Conservation (phyloP, 2,797 vertebrate species). For the Psittacula derbiana region DNA sequence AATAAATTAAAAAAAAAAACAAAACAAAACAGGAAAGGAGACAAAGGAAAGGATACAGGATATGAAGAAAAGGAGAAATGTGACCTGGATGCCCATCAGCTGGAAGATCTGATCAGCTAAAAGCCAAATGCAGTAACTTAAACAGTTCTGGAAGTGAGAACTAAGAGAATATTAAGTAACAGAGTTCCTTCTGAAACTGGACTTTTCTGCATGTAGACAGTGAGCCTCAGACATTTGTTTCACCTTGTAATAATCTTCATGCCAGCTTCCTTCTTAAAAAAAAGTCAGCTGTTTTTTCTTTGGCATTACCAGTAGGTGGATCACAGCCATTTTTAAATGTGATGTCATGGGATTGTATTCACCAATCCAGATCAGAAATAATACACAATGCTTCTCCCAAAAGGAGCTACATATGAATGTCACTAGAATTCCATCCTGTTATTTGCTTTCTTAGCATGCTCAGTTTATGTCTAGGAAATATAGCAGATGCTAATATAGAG, state of each 20-base stretch:
- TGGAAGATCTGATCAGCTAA: not conserved
- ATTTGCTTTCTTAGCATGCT: not conserved
- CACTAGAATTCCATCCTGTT: not conserved
- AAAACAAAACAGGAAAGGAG: not conserved
- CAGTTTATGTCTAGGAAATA: not conserved
- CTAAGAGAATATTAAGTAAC: not conserved
- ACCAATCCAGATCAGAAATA: slow-evolving; percentile 9
- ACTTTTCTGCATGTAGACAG: not conserved
- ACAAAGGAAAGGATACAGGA: not conserved
- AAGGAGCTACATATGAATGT: not conserved
- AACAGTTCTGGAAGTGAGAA: not conserved
- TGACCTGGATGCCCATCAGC: not conserved
- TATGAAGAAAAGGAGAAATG: not conserved
- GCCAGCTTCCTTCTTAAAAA: not conserved
- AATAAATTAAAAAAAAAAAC: not conserved
- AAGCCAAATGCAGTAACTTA: not conserved
- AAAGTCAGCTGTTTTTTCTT: not conserved
- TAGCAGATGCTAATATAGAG: not conserved
- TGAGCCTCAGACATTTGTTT: not conserved
- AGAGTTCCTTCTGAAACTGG: not conserved
- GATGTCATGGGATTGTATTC: slow-evolving; percentile 45
- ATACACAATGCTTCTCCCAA: slow-evolving; percentile 28
- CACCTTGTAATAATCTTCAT: not conserved
- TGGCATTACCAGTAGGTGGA: slow-evolving; percentile 25
- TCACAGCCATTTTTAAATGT: slow-evolving; percentile 39